phyloP scores from a whole-genome alignment of 2,113 vertebrate species.

The Platysteira castanea region DNA sequence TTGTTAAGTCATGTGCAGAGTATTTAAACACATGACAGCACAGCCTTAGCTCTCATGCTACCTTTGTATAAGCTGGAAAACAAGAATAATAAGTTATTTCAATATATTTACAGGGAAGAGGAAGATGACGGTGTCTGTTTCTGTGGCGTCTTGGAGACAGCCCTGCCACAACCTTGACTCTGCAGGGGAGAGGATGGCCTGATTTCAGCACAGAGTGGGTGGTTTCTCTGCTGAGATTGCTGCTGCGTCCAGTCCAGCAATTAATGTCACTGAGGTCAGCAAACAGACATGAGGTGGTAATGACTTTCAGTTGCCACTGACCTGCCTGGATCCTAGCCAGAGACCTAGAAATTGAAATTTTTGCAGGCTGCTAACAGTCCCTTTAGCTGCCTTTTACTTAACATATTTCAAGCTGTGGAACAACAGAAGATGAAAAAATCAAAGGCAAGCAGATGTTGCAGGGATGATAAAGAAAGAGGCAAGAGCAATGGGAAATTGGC shows the following conservation, averaged over 20 bases:
- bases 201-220: background rate
- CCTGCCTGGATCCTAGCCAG: background rate
- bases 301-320: background rate
- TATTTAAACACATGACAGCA: background rate
- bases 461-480: background rate
- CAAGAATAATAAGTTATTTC: background rate
- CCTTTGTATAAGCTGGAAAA: background rate
- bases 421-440: background rate
- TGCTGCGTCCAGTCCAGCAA: background rate
- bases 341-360: background rate
- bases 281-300: background rate
- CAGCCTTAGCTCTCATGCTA: background rate
- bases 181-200: background rate
- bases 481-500: background rate
- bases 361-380: background rate
- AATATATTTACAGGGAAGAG: background rate
- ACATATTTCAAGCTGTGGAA: background rate
- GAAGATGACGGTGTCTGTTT: background rate
- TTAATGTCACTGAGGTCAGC: constrained; percentile 13
- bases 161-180: background rate
- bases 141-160: background rate
- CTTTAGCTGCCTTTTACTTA: background rate
- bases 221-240: background rate
- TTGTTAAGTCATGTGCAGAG: background rate
- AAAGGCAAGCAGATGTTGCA: background rate